These are phyloP conservation scores for Anguilla anguilla DNA, from an alignment of 2,797 vertebrate species.

Conservation along the genomic window DNA sequence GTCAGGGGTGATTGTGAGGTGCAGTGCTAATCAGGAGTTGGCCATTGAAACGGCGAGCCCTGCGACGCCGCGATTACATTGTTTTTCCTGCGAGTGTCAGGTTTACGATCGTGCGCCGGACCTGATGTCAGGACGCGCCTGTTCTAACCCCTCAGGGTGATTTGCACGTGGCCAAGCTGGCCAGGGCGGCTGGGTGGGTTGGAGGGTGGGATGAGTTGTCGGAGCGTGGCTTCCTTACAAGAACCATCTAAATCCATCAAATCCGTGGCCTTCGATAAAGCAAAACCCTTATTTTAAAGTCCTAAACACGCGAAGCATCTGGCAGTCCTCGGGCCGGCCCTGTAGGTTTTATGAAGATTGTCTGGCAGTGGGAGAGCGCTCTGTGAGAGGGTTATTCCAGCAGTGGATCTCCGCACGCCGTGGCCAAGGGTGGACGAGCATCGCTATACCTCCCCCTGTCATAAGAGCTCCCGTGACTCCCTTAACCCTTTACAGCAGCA, in stretches of 20 bases:
- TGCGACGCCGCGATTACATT: background rate
- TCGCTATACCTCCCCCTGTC: background rate
- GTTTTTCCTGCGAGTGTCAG: conserved; percentile 14
- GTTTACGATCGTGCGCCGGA: conserved; percentile 30
- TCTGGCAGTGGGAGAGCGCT: background rate
- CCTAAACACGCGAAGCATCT: conserved; percentile 17
- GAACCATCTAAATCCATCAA: conserved; percentile 34
- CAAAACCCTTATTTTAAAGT: conserved; percentile 24
- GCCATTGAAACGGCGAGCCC: background rate
- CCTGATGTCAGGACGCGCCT: background rate
- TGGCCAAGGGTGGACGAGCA: background rate
- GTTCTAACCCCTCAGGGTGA: conserved; percentile 25
- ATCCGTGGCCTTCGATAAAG: conserved; percentile 18
- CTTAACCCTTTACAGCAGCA: background rate
- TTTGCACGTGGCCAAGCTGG: conserved; percentile 51
- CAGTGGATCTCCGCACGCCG: background rate
- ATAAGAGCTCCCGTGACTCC: background rate
- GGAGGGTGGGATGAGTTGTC: conserved; percentile 8
- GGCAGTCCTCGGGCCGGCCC: background rate
- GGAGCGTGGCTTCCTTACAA: conserved; percentile 36
- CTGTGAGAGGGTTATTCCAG: background rate
- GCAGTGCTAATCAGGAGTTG: conserved; percentile 16
- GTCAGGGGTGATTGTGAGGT: conserved; percentile 9
- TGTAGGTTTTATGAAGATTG: background rate
- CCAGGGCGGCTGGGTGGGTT: conserved; percentile 16